phyloP scores from a whole-genome alignment of 2,797 vertebrate genomes.

The Paramormyrops hopkinsi region DNA sequence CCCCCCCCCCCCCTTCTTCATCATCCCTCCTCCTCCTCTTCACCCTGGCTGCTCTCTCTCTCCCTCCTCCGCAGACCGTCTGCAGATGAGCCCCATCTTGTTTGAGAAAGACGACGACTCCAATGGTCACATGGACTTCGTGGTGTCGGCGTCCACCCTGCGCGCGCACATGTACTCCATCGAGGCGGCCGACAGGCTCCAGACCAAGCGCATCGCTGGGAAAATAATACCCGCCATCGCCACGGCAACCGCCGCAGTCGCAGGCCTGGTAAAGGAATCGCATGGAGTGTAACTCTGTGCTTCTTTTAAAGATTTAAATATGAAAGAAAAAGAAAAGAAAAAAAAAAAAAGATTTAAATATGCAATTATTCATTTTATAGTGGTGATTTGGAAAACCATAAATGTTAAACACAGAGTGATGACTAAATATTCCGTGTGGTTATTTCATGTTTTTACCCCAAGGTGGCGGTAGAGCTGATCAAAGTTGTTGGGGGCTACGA shows the following conservation, averaged over 20 bases:
- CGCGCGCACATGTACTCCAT: constrained; percentile 91
- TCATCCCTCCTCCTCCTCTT: background rate
- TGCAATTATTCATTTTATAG: background rate
- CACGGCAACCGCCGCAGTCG: constrained; percentile 91
- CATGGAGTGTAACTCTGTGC: background rate
- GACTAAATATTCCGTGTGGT: background rate
- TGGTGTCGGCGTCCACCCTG: constrained; percentile 83
- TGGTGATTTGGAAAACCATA: background rate
- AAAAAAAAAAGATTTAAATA: background rate
- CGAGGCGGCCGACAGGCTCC: constrained; percentile 84
- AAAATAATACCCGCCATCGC: constrained; percentile 98
- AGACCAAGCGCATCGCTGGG: constrained; percentile 94
- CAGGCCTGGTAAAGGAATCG: constrained; percentile 76
- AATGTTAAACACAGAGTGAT: background rate
- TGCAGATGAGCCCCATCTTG: constrained; percentile 73
- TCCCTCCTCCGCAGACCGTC: constrained; percentile 54
- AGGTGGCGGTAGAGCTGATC: constrained; percentile 92
- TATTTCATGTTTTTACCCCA: constrained; percentile 21
- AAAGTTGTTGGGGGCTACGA: constrained; percentile 78
- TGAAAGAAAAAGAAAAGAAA: too few relatives aligned
- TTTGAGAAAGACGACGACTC: constrained; percentile 93
- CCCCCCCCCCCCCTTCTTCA: background rate
- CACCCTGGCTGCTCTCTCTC: background rate
- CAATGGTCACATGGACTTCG: constrained; percentile 90
- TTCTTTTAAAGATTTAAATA: background rate